Percentiles rank a stretch among this genome's conserved stretches.
phyloP scores from a whole-genome alignment of 1,140 invertebrate genomes.

The Heliconius hewitsoni region DNA sequence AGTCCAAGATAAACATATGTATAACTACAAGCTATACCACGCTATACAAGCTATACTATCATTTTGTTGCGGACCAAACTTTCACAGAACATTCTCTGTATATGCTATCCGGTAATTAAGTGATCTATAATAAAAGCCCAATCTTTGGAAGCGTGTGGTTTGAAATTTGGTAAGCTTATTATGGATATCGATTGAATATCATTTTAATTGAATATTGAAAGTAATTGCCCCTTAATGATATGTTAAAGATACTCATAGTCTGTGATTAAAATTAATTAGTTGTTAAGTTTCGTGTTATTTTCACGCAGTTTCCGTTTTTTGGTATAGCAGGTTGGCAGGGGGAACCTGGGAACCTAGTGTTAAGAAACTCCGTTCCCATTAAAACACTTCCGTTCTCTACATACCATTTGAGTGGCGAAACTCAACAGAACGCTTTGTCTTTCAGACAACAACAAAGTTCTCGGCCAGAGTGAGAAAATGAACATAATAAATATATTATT shows the following conservation, averaged over 20 bases:
- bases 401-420: too few relatives aligned
- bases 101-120: background rate
- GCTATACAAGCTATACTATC: background rate
- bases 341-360: too few relatives aligned
- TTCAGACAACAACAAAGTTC: too few relatives aligned
- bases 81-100: background rate
- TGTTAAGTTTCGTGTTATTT: background rate
- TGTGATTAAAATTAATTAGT: background rate
- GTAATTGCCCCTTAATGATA: background rate
- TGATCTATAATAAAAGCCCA: background rate
- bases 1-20: too few relatives aligned
- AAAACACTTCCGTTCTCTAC: too few relatives aligned
- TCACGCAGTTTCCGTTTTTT: too few relatives aligned
- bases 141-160: slow-evolving; percentile 3
- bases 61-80: background rate
- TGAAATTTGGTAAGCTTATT: slow-evolving; percentile 11
- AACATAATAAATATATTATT: too few relatives aligned
- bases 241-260: background rate
- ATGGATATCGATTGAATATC: background rate
- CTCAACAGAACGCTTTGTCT: too few relatives aligned
- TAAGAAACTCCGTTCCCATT: too few relatives aligned
- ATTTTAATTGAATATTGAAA: background rate
- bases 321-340: too few relatives aligned
- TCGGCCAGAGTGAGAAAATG: too few relatives aligned
- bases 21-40: too few relatives aligned